Evolutionary conservation across 2,797 vertebrate species (phyloP).

Genomic region (Tiaroga cobitis): DNA sequence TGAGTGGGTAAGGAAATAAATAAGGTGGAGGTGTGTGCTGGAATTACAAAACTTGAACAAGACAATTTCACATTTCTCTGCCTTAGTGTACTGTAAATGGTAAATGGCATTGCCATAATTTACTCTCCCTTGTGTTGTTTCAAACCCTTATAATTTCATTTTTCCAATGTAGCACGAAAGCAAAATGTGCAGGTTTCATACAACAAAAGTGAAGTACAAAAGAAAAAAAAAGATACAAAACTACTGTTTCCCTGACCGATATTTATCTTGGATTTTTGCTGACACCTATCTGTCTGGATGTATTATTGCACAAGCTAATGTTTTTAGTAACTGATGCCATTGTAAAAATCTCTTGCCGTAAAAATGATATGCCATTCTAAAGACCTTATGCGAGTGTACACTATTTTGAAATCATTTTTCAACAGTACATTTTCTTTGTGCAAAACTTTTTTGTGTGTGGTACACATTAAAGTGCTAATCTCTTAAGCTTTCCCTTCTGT

Average conservation of each 20-base stretch:
- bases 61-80: neutral
- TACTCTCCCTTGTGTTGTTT: neutral
- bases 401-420: neutral
- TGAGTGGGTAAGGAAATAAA: neutral
- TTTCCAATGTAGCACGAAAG: neutral
- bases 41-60: neutral
- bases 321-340: neutral
- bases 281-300: conserved; percentile 11
- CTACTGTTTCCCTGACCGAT: neutral
- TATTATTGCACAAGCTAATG: neutral
- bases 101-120: neutral
- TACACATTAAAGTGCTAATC: conserved; percentile 18
- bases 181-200: neutral
- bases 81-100: neutral
- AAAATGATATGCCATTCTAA: neutral
- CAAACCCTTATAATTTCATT: neutral
- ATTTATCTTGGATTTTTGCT: neutral
- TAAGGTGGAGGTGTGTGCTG: neutral
- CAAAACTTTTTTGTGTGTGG: neutral
- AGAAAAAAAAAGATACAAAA: neutral
- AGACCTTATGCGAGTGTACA: neutral
- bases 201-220: neutral
- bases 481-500: neutral
- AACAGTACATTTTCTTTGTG: neutral
- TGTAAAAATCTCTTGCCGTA: too few species aligned